Base-by-base conservation (phyloP, 2,113 vertebrate species). In the Mesembrinibis cayennensis region DNA sequence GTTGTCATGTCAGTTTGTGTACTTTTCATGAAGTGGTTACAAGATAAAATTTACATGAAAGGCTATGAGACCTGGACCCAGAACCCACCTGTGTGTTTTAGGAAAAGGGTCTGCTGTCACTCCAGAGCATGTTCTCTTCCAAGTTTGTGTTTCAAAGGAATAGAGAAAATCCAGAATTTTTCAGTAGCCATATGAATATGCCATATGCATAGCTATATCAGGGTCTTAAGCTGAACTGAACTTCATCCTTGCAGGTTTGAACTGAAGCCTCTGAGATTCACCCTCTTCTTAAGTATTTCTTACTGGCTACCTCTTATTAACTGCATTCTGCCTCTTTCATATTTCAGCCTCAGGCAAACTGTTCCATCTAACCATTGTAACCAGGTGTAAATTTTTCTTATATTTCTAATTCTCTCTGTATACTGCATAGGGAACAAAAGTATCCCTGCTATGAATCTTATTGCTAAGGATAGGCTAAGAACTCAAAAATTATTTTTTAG, bases 71-170 rank as follows among this genome's bases (percentile, higher is more conserved):
- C 12, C 11, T 70, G 38, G 53, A 66, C 74, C 26, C 4, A 32
- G 26, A 74, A 38, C 2, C 0, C n/a, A n/a, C 2, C 1, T 1
- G 7, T 15, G 4, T 14, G 7, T 47, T 91, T 32, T 11, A 74
- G 17, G 42, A 74, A 50, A 52, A 74, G 2, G 3, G 9, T 61
- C n/a, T 79, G 32, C 26, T 74, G 22, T 7, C 5, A 20, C 4
- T 66, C 12, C 19, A 70, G 34, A 66, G 5, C 14, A 36, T n/a
- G 15, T 23, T 56, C 19, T 65, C 12, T 52, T 82, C 65, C 26
- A 79, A 52, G 8, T 47, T 36, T 27, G 4, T 61, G 11, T 66
- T 89, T 79, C 45, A 66, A 61, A 74, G 19, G 22, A 79, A 56
- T 7, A 49, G 23, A 19, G 36, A 63, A 92, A 34, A 0, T 10